Base-by-base conservation (phyloP, 2,888 invertebrate genomes). In the Eupeodes luniger region DNA sequence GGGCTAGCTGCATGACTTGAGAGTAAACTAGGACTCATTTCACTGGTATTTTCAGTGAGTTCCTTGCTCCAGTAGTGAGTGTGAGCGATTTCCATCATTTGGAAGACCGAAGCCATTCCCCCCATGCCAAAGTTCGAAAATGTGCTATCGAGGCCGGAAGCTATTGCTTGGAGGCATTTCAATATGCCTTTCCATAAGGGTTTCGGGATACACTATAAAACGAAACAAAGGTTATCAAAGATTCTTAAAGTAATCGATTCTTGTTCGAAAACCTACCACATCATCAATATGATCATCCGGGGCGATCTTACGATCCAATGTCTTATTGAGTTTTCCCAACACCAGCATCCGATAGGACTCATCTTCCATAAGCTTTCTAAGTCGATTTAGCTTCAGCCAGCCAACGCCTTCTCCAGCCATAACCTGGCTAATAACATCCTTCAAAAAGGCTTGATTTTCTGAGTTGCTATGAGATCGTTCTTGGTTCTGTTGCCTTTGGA, bases 51-150 rank as follows among this genome's bases (percentile, higher is more conserved):
- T 89, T 96, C 96, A 57, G 94, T 95, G 10, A 97, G 93, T 92
- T 98, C 98, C 92, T 97, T 97, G 90, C 97, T 97, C 98, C 98
- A 99, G 93, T 97, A 99, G 94, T 99, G 99, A 0, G 99, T 99
- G 93, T 99, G 99, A 4, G 98, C 98, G 92, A 99, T 98, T 95
- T 99, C 99, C 91, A 99, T 96, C 90, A 99, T 95, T 94, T 99
- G 98, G 94, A 98, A 99, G 27, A 98, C 98, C 0, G 99, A 98
- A 5, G 99, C 98, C 97, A 99, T 98, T 34, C 99, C 99, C 51
- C 99, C 99, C 1, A 98, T 95, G 0, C 99, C 99, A 91, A 98
- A 98, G 94, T 98, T 99, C 61, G 96, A 95, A 93, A 97, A 99
- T 0, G 98, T 98, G 88, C 96, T 96, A 92, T 99, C 99, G 75